phyloP scores from a whole-genome alignment of 2,888 invertebrate genomes.

The Tachina grossa region DNA sequence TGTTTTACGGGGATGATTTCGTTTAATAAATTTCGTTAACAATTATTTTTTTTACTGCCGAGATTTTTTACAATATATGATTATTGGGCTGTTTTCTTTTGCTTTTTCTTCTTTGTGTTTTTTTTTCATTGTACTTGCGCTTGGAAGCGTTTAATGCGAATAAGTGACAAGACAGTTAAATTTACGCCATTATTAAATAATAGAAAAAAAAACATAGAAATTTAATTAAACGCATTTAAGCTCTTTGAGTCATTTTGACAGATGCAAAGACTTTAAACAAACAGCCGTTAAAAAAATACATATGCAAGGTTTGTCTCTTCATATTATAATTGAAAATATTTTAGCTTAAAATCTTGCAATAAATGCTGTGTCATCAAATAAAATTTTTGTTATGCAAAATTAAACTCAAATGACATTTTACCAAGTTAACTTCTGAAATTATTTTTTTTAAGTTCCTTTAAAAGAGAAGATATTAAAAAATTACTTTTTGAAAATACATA shows the following conservation, averaged over 20 bases:
- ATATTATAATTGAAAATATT: too few species aligned
- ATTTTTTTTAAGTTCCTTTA: too few species aligned
- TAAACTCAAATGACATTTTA: too few species aligned
- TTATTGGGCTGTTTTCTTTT: constrained; percentile 14
- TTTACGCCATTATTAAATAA: constrained; percentile 76
- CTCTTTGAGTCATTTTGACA: constrained; percentile 27
- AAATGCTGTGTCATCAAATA: too few species aligned
- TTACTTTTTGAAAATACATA: too few species aligned
- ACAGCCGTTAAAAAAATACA: background rate
- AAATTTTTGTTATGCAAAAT: too few species aligned
- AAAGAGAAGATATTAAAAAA: too few species aligned
- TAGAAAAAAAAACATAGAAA: constrained; percentile 74
- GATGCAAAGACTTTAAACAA: constrained; percentile 13
- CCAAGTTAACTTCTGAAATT: too few species aligned
- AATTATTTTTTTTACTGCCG: background rate
- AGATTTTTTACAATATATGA: constrained; percentile 29
- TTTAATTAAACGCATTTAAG: constrained; percentile 72
- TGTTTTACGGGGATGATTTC: constrained; percentile 44
- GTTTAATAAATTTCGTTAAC: constrained; percentile 31
- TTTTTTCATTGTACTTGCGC: constrained; percentile 76
- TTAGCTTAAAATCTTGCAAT: too few species aligned
- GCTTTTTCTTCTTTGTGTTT: background rate
- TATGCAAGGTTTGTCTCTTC: too few species aligned
- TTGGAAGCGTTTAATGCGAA: constrained; percentile 78
- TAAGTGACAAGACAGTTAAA: constrained; percentile 81